A percentile compares a stretch with the other conserved stretches of the same genome.
These are phyloP conservation scores for Rhagoletis pomonella DNA, from an alignment of 1,140 invertebrate species.

Conservation along the genomic window DNA sequence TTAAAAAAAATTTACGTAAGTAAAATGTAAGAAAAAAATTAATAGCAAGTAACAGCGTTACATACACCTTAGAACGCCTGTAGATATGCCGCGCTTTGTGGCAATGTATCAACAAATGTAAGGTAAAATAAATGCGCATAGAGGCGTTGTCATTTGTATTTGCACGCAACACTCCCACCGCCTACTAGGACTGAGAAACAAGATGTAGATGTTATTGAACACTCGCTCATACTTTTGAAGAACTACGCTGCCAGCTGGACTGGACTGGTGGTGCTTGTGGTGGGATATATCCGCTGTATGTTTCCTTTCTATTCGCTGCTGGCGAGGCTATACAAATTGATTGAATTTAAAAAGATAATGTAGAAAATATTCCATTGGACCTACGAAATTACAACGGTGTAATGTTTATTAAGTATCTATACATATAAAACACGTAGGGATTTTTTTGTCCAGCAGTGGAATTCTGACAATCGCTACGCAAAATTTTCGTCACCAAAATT, in stretches of 20 bases:
- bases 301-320: neutral
- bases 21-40: constrained; percentile 25
- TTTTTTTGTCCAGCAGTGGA: too few species aligned
- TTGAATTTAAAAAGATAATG: too few species aligned
- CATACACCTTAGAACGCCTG: neutral
- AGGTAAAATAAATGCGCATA: constrained; percentile 74
- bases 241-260: neutral
- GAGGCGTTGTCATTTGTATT: constrained; percentile 73
- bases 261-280: neutral
- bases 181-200: neutral
- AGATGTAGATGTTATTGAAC: neutral
- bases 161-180: neutral
- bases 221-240: neutral
- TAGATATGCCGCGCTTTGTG: neutral
- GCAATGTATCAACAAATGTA: constrained; percentile 48
- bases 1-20: constrained; percentile 2
- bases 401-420: too few species aligned
- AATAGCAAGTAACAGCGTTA: neutral
- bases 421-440: too few species aligned
- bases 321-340: neutral
- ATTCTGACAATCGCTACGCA: too few species aligned
- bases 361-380: too few species aligned
- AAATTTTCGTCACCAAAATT: too few species aligned
- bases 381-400: too few species aligned
- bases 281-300: neutral